phyloP scores from a whole-genome alignment of 2,888 invertebrate genomes.

The Volucella bombylans region DNA sequence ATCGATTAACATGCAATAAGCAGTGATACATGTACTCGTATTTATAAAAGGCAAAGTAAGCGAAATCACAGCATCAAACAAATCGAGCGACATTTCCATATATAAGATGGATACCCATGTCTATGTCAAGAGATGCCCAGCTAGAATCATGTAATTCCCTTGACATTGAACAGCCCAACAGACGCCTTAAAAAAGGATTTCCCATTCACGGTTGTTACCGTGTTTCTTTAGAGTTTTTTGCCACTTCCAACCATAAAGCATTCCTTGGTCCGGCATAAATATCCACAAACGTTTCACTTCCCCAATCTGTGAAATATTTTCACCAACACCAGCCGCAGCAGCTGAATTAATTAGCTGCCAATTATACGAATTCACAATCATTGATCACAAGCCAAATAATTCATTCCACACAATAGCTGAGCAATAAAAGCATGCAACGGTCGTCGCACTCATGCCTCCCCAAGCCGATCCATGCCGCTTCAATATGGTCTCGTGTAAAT shows the following conservation, averaged over 20 bases:
- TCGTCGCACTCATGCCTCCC: conserved; percentile 3
- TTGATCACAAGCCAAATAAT: conserved; percentile 44
- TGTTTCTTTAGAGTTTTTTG: no score
- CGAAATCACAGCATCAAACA: no score
- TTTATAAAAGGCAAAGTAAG: no score
- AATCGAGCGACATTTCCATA: no score
- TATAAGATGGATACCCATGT: no score
- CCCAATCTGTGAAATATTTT: background rate
- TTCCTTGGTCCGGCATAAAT: background rate
- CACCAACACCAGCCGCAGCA: conserved; percentile 58
- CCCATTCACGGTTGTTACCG: no score
- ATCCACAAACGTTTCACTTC: background rate
- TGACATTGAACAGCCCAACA: no score
- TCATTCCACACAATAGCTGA: conserved; percentile 18
- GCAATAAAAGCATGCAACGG: conserved; percentile 30
- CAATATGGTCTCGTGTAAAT: conserved; percentile 54
- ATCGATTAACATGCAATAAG: no score
- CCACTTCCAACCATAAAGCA: background rate
- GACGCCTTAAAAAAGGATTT: no score
- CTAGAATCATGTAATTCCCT: no score
- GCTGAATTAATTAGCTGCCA: conserved; percentile 64
- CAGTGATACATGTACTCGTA: no score
- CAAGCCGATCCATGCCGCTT: conserved; percentile 1
- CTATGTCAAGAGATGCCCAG: no score
- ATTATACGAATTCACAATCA: conserved; percentile 50